Percentiles rank a stretch among this genome's conserved stretches.
phyloP scores from a whole-genome alignment of 1,140 invertebrate genomes.

The Platyura marginata region DNA sequence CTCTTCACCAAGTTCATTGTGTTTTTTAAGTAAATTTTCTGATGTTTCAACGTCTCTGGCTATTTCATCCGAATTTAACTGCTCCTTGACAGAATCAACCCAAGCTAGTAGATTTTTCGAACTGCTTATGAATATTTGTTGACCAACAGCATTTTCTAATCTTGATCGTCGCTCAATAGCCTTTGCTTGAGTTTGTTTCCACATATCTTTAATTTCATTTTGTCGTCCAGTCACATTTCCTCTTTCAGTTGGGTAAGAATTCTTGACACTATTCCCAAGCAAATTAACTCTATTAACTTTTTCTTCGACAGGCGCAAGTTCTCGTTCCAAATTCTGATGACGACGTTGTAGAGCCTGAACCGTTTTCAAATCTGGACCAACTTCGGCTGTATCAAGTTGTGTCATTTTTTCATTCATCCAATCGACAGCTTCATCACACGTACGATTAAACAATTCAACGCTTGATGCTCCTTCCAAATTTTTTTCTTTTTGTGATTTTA shows the following conservation, averaged over 20 bases:
- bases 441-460: constrained; percentile 85
- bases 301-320: constrained; percentile 76
- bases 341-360: constrained; percentile 76
- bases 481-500: constrained; percentile 81
- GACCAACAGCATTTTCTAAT: constrained; percentile 82
- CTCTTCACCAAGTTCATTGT: constrained; percentile 79
- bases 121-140: constrained; percentile 80
- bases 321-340: constrained; percentile 77
- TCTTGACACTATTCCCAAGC: constrained; percentile 69
- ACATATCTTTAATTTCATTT: constrained; percentile 69
- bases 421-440: constrained; percentile 80
- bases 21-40: constrained; percentile 75
- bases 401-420: constrained; percentile 91
- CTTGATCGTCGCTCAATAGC: constrained; percentile 58
- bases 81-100: constrained; percentile 58
- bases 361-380: constrained; percentile 73
- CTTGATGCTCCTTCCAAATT: constrained; percentile 81
- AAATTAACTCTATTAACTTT: constrained; percentile 68
- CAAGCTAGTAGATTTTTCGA: constrained; percentile 63
- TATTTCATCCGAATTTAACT: constrained; percentile 61
- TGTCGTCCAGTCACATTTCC: constrained; percentile 69
- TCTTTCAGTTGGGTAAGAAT: constrained; percentile 77
- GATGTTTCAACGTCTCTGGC: constrained; percentile 80
- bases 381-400: constrained; percentile 56
- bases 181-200: constrained; percentile 72